These are phyloP conservation scores for Menidia beryllina DNA, from an alignment of 2,113 vertebrate species.

Conservation along the genomic window DNA sequence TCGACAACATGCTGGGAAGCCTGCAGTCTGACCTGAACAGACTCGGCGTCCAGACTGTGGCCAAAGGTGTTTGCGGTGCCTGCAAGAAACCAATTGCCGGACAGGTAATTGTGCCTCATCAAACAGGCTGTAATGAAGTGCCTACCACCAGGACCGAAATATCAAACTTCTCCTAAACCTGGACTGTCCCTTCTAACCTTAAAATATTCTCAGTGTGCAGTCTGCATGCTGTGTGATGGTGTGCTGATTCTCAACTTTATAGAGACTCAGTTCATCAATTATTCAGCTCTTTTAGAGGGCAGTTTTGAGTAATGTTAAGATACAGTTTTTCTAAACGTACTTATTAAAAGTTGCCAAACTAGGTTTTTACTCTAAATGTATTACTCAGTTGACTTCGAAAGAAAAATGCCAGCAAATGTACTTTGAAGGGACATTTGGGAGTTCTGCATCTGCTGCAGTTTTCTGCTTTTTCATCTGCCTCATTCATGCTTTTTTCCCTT, in stretches of 20 bases:
- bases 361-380: too few species aligned
- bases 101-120: conserved; percentile 82
- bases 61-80: conserved; percentile 95
- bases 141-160: background rate
- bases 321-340: too few species aligned
- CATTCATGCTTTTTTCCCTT: conserved; percentile 10
- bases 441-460: conserved; percentile 8
- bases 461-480: background rate
- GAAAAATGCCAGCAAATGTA: too few species aligned
- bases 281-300: conserved; percentile 11
- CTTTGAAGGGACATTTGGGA: background rate
- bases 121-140: background rate
- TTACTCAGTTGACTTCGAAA: too few species aligned
- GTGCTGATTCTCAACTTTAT: conserved; percentile 10
- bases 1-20: conserved; percentile 96
- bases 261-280: conserved; percentile 23
- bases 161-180: background rate
- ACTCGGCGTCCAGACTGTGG: conserved; percentile 92
- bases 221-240: background rate
- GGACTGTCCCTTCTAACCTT: background rate
- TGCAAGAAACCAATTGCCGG: conserved; percentile 97
- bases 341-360: too few species aligned
- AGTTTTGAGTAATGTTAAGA: background rate
- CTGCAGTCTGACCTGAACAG: conserved; percentile 95
- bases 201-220: background rate